phyloP scores from a whole-genome alignment of 2,888 invertebrate genomes.

The Dynastes grantii region DNA sequence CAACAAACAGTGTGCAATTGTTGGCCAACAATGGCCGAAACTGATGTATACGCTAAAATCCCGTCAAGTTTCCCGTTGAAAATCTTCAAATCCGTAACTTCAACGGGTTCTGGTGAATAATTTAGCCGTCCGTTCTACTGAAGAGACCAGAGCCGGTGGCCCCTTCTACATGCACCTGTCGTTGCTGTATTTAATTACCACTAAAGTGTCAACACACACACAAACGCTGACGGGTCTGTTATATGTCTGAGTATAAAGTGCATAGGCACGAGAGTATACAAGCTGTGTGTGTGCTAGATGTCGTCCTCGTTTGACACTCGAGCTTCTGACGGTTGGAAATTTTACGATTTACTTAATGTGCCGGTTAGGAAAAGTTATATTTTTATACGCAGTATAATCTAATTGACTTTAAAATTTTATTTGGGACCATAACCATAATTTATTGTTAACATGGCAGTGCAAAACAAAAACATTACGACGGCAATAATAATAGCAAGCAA shows the following conservation, averaged over 20 bases:
- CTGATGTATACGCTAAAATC: slow-evolving; percentile 6
- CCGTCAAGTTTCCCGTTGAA: slow-evolving; percentile 16
- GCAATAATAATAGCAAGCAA: neutral
- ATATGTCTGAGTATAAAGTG: neutral
- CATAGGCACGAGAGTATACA: neutral
- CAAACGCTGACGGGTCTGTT: neutral
- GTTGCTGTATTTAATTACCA: slow-evolving; percentile 41
- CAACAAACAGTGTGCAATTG: slow-evolving; percentile 4
- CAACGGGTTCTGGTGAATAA: slow-evolving; percentile 19
- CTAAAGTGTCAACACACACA: slow-evolving; percentile 43
- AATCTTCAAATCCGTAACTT: slow-evolving; percentile 37
- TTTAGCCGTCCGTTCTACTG: slow-evolving; percentile 15
- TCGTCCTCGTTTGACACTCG: neutral
- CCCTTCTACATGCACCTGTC: slow-evolving; percentile 35
- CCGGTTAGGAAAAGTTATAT: slow-evolving; percentile 5
- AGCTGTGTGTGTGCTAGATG: too few species aligned
- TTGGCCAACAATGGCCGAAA: slow-evolving; percentile 2
- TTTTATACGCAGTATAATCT: neutral
- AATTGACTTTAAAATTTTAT: neutral
- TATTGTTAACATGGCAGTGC: neutral
- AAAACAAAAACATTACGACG: neutral
- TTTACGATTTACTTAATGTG: neutral
- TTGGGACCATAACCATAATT: neutral
- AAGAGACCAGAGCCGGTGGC: neutral
- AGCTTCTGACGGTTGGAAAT: neutral